Percentiles rank a stretch among this genome's conserved stretches.
Evolutionary conservation across 2,888 invertebrate species (phyloP).

Genomic region (Lydus trimaculatus): DNA sequence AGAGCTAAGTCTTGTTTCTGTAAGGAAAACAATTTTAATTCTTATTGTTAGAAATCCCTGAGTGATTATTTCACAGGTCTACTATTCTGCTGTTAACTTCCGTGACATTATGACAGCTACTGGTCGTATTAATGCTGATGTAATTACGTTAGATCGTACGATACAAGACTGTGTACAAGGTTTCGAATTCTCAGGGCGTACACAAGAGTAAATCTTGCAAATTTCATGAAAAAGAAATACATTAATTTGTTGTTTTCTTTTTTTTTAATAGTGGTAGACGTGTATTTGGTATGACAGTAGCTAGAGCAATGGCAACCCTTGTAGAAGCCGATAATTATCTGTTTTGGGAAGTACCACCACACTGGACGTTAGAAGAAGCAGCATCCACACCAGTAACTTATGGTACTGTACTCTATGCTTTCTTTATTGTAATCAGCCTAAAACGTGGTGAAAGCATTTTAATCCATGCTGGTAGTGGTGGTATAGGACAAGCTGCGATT

Average conservation of each 20-base stretch:
- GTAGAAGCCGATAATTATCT: conserved; percentile 61
- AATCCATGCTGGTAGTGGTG: conserved; percentile 71
- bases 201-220: conserved; percentile 21
- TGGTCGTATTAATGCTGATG: conserved; percentile 85
- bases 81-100: conserved; percentile 87
- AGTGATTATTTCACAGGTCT: conserved; percentile 39
- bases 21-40: not conserved
- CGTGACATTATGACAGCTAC: conserved; percentile 93
- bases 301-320: conserved; percentile 65
- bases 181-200: conserved; percentile 70
- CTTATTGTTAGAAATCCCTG: too few relatives aligned
- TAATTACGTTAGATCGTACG: conserved; percentile 72
- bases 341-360: conserved; percentile 63
- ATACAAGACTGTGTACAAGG: conserved; percentile 73
- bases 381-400: conserved; percentile 70
- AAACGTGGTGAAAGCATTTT: conserved; percentile 59
- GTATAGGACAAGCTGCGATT: conserved; percentile 83
- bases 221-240: not conserved
- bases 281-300: conserved; percentile 61
- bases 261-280: conserved; percentile 41
- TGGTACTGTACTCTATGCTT: conserved; percentile 57
- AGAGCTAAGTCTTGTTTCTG: conserved; percentile 21
- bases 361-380: conserved; percentile 67
- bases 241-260: not conserved
- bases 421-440: conserved; percentile 44